Evolutionary conservation across 2,888 invertebrate genomes (phyloP).

Genomic region (Notodonta ziczac): DNA sequence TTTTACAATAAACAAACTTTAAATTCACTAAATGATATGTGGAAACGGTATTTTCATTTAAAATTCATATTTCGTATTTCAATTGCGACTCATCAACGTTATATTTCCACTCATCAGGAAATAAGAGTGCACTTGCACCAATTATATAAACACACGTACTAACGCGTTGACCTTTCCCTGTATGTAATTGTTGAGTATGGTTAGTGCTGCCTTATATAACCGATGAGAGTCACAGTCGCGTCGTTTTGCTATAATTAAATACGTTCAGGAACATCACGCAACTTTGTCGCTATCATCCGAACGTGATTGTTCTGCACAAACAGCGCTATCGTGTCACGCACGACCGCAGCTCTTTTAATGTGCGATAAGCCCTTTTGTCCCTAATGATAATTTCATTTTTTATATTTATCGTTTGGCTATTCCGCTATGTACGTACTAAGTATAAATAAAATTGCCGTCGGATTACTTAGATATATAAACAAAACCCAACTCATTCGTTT

Average conservation of each 20-base stretch:
- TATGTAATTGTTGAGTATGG: conserved; percentile 54
- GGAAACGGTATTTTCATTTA: too few species aligned
- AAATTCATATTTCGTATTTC: too few species aligned
- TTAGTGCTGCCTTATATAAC: conserved; percentile 44
- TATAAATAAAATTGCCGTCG: too few species aligned
- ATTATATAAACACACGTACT: conserved; percentile 31
- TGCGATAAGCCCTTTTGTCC: background rate
- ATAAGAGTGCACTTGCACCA: conserved; percentile 20
- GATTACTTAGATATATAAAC: too few species aligned
- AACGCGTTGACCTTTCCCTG: conserved; percentile 37
- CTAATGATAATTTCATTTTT: background rate
- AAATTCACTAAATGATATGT: too few species aligned
- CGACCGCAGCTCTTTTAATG: background rate
- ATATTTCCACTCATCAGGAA: too few species aligned
- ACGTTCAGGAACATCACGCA: background rate
- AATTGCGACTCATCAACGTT: too few species aligned
- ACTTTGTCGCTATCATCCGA: background rate
- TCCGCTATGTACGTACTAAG: too few species aligned
- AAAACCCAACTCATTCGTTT: too few species aligned
- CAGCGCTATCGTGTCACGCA: background rate
- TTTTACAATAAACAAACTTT: too few species aligned
- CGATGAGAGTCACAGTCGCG: background rate
- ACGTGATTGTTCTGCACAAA: background rate
- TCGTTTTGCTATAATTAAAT: conserved; percentile 3
- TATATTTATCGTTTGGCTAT: too few species aligned